Evolutionary conservation across 2,797 vertebrate genomes (phyloP), one percentile per base, ranked within the genome.

Genomic region (Hylomyscus alleni): DNA sequence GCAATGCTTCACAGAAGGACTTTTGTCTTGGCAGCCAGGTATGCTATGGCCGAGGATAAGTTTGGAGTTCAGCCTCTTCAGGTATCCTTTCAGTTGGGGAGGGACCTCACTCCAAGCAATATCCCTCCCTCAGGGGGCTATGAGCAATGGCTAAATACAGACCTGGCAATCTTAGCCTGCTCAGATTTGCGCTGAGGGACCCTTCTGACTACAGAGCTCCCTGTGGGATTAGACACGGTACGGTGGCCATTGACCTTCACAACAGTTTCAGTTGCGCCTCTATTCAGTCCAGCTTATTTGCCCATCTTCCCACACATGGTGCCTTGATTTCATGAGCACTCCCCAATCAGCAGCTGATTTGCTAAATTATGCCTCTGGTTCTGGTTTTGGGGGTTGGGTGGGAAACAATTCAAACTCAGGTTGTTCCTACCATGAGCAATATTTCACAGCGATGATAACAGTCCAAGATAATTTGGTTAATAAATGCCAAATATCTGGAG

Each of bases 301-400:
- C 5, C 19, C 3, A 47, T 4, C 58, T 75, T 80, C 58, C 67
- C 52, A 77, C 67, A 84, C 50, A 56, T 67, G 54, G 40, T 29
- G 54, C 65, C 62, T 75, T 34, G 44, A 80, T 90, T 85, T 89
- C 83, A 86, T 87, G 50, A 34, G 5, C 44, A 72, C 56, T 89
- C 15, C 13, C 34, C 75, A 91, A 24, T 40, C 26, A 60, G 73
- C 3, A 76, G 67, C 40, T 56, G 76, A 67, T 76, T 89, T 86
- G 67, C 29, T 83, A 90, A 89, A 65, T 92, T 88, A 15, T 91
- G 26, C 85, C 37, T 92, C 56, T 15, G 34, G 58, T 62, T 92
- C 82, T 60, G 34, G 56, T 77, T 92, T 17, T 69, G 86, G 37
- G 29, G 83, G 44, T 44, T 44, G 65, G 78, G 56, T 10, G 3